phyloP scores from a whole-genome alignment of 2,797 vertebrate species.

The Gastrophryne carolinensis region DNA sequence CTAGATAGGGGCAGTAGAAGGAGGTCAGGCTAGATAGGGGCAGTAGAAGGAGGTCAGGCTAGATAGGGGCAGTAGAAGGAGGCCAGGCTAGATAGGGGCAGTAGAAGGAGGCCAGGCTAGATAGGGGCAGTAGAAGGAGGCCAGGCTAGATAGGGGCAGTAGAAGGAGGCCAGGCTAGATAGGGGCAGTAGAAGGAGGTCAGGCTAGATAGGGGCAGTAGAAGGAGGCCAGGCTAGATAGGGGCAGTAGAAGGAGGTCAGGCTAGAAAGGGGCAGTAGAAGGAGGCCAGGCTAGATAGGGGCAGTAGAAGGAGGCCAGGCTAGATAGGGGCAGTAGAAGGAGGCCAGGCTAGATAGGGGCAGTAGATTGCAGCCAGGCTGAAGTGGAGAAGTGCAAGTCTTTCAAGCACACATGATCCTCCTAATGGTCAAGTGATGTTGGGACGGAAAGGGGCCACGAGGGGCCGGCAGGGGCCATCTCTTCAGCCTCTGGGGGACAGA shows the following conservation, averaged over 20 bases:
- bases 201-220: not conserved
- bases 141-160: too few relatives aligned
- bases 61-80: not conserved
- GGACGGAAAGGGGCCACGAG: not conserved
- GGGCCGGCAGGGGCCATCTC: not conserved
- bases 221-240: not conserved
- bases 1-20: too few relatives aligned
- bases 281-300: not conserved
- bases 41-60: not conserved
- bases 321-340: not conserved
- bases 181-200: not conserved
- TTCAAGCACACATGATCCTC: constrained; percentile 10
- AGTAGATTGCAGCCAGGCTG: not conserved
- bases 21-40: not conserved
- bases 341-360: not conserved
- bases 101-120: too few relatives aligned
- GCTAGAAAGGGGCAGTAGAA: not conserved
- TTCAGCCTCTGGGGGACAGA: not conserved
- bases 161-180: too few relatives aligned
- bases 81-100: not conserved
- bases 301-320: not conserved
- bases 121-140: too few relatives aligned
- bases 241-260: not conserved
- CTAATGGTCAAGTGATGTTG: constrained; percentile 45
- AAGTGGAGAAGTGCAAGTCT: not conserved